Percentiles rank a stretch among this genome's conserved stretches.
Conservation (phyloP, 2,113 vertebrate genomes). For the Calyptomena viridis region DNA sequence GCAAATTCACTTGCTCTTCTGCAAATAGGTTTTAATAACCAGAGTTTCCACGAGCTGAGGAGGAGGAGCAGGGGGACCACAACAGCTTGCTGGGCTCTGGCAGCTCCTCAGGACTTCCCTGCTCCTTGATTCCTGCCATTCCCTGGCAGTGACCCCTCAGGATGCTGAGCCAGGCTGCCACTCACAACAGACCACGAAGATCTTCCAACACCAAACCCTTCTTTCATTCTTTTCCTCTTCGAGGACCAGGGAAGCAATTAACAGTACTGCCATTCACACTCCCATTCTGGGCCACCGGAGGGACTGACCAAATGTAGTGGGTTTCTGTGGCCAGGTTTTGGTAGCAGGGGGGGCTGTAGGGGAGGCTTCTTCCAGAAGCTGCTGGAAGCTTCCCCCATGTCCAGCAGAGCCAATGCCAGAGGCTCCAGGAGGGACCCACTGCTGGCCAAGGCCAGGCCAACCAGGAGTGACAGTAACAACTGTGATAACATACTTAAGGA, state of each 20-base stretch:
- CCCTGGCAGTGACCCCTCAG: neutral
- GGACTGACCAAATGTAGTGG: too few relatives aligned
- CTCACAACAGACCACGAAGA: neutral
- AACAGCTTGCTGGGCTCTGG: neutral
- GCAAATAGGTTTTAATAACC: neutral
- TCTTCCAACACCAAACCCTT: neutral
- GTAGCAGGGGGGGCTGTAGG: too few relatives aligned
- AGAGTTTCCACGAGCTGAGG: neutral
- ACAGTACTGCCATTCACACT: neutral
- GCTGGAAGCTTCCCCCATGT: too few relatives aligned
- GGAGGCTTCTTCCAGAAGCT: too few relatives aligned
- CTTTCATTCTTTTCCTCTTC: neutral
- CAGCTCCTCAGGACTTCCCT: neutral
- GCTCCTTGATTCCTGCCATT: neutral
- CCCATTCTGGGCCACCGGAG: neutral
- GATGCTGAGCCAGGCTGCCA: neutral
- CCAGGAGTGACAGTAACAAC: too few relatives aligned
- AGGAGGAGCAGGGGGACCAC: neutral
- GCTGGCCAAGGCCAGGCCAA: too few relatives aligned
- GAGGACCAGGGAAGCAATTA: neutral
- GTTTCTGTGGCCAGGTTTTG: too few relatives aligned
- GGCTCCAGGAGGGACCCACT: too few relatives aligned
- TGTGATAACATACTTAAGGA: too few relatives aligned
- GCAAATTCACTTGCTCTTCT: neutral
- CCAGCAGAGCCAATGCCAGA: too few relatives aligned